A percentile compares a stretch with the other conserved stretches of the same genome.
phyloP scores from a whole-genome alignment of 1,140 invertebrate genomes.

The Coboldia fuscipes region DNA sequence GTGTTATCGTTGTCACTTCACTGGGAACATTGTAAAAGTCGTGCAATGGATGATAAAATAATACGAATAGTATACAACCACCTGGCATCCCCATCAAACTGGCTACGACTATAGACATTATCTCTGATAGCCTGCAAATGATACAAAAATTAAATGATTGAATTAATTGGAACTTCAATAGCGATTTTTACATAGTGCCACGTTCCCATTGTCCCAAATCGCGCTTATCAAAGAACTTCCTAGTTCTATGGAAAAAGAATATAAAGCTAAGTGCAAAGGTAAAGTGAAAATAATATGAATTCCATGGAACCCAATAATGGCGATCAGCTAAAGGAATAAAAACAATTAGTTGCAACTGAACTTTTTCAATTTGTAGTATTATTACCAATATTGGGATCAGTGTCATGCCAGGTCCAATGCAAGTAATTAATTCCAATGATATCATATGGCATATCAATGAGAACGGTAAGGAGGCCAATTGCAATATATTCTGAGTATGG shows the following conservation, averaged over 20 bases:
- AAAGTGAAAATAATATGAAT: slow-evolving; percentile 63
- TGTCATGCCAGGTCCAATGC: slow-evolving; percentile 75
- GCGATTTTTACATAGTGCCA: slow-evolving; percentile 17
- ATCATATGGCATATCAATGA: slow-evolving; percentile 62
- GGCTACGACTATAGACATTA: slow-evolving; percentile 29
- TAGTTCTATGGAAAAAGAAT: slow-evolving; percentile 37
- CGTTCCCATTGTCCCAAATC: slow-evolving; percentile 24
- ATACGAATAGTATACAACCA: slow-evolving; percentile 44
- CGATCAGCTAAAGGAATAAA: slow-evolving; percentile 25
- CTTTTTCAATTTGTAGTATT: neutral
- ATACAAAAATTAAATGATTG: neutral
- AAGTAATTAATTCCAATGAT: slow-evolving; percentile 58
- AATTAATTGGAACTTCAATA: slow-evolving; percentile 5
- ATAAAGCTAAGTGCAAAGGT: slow-evolving; percentile 49
- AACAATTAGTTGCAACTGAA: neutral
- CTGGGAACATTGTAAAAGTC: slow-evolving; percentile 42
- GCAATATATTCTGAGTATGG: slow-evolving; percentile 47
- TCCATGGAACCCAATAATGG: slow-evolving; percentile 57
- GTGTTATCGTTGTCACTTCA: slow-evolving; percentile 42
- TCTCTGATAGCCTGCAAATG: slow-evolving; percentile 18
- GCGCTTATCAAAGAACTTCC: slow-evolving; percentile 24
- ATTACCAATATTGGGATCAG: slow-evolving; percentile 49
- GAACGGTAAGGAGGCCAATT: slow-evolving; percentile 46
- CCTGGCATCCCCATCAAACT: slow-evolving; percentile 42
- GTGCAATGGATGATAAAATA: slow-evolving; percentile 53